Percentiles rank a stretch among this genome's conserved stretches.
These are phyloP conservation scores for Trichonephila clavipes DNA, from an alignment of 1,140 invertebrate species.

Conservation along the genomic window DNA sequence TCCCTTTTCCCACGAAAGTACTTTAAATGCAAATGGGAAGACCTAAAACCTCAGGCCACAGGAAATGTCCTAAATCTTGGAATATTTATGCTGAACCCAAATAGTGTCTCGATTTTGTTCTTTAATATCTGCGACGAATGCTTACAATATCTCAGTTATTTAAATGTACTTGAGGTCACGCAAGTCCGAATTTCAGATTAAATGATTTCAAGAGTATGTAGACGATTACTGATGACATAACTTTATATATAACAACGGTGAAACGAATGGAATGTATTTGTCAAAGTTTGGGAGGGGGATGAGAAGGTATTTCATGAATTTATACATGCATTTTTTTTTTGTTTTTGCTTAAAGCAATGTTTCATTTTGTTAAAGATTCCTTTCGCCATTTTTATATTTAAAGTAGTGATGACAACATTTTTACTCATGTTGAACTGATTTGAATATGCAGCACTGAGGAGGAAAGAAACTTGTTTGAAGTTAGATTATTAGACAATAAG, in stretches of 20 bases:
- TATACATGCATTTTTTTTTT: too few relatives aligned
- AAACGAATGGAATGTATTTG: too few relatives aligned
- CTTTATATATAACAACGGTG: not conserved
- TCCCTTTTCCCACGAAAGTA: constrained; percentile 65
- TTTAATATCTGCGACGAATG: constrained; percentile 40
- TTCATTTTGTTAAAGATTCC: too few relatives aligned
- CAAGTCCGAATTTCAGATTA: not conserved
- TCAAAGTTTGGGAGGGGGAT: too few relatives aligned
- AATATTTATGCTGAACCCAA: constrained; percentile 63
- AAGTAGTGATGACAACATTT: too few relatives aligned
- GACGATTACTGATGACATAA: constrained; percentile 22
- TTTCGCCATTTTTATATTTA: too few relatives aligned
- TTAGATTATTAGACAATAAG: too few relatives aligned
- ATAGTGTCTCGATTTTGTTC: constrained; percentile 47
- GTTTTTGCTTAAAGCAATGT: too few relatives aligned
- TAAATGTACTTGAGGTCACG: constrained; percentile 40
- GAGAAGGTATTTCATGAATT: too few relatives aligned
- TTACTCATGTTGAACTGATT: too few relatives aligned
- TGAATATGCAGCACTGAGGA: too few relatives aligned
- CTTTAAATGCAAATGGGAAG: constrained; percentile 68
- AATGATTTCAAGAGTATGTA: constrained; percentile 46
- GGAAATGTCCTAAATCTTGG: constrained; percentile 59
- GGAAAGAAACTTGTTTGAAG: too few relatives aligned
- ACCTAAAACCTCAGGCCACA: constrained; percentile 62
- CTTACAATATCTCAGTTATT: constrained; percentile 45